Base-by-base conservation (phyloP, 2,113 vertebrate genomes). In the Ophthalmolycus amberensis region DNA sequence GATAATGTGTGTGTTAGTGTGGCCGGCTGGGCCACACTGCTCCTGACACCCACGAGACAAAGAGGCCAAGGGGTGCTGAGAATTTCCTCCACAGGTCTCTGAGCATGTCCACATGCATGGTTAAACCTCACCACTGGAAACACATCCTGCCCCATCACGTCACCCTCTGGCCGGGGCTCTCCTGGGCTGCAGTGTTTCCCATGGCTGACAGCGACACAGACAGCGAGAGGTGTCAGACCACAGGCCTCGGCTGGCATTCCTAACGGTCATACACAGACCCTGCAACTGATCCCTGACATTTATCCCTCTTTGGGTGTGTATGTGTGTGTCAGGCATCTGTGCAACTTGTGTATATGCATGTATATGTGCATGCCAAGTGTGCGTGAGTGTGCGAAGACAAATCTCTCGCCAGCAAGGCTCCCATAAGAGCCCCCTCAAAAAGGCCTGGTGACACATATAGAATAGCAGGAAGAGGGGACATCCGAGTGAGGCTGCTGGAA, bases 391-490 rank as follows among this genome's bases (percentile, higher is more conserved):
- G 85, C 69, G 34, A 86, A 84, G 87, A 91, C 91, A 91, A 89
- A 93, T 94, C 90, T 87, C 71, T 90, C 83, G 29, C 71, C 88
- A 90, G 72, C 75, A 52, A 25, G 38, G 65, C 77, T 92, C 92
- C 90, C 90, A 88, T 80, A 89, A 89, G 87, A 80, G 71, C 72
- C 75, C 62, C 52, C 5, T 69, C 9, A 50, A 72, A 84, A 82
- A 90, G 77, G 71, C 82, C 82, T 90, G 91, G 90, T 94, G 93
- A 95, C 91, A 93, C 81, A 85, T 91, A 91, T 88, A 93, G 90
- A 94, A 94, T 91, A 77, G 91, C 91, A 94, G 93, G 91, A 94
- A 94, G 76, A 92, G 68, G 76, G 90, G 89, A 90, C 88, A 91
- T 95, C 88, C 79, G 85, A 91, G 84, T 80, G 77, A 74, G 68